Percentiles rank a stretch among this genome's conserved stretches.
These are phyloP conservation scores for Sinocyclocheilus rhinocerous DNA, from an alignment of 2,113 vertebrate genomes.

Conservation along the genomic window DNA sequence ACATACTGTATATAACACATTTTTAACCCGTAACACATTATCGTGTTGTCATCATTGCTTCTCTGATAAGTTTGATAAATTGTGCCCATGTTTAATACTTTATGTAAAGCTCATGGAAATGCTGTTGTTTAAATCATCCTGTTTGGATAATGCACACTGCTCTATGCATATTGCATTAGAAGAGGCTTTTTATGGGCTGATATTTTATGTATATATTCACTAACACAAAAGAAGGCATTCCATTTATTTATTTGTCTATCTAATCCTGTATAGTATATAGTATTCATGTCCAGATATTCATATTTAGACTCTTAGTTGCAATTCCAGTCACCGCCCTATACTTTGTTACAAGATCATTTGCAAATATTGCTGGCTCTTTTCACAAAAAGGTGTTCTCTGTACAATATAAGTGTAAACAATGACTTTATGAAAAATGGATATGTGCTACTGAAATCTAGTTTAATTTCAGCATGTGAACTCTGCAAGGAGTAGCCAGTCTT, in stretches of 20 bases:
- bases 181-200: conserved; percentile 5
- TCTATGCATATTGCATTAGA: neutral
- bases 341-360: neutral
- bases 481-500: neutral
- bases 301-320: neutral
- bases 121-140: neutral
- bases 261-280: neutral
- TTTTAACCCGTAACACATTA: neutral
- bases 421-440: neutral
- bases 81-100: neutral
- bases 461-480: neutral
- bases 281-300: neutral
- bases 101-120: neutral
- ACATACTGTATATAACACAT: neutral
- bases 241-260: neutral
- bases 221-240: neutral
- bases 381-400: neutral
- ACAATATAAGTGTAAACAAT: neutral
- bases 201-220: neutral
- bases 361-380: neutral
- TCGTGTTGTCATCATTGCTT: neutral
- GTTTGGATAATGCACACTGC: neutral
- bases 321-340: neutral
- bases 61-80: neutral
- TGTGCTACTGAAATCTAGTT: neutral